A percentile compares a stretch with the other conserved stretches of the same genome.
Conservation (phyloP, 2,888 invertebrate species). For the Acleris literana region DNA sequence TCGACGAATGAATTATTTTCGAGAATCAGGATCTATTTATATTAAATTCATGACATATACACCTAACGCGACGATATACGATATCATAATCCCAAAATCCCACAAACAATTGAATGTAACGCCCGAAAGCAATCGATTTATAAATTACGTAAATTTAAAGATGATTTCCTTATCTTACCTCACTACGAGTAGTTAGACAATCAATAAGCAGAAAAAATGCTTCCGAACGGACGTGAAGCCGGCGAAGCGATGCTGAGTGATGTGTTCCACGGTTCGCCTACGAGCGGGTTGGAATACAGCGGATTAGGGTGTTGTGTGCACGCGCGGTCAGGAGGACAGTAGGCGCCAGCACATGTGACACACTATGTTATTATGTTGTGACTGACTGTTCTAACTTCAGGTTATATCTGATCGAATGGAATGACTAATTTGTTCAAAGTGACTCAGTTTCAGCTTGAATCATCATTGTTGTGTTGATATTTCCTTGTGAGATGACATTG, state of each 20-base stretch:
- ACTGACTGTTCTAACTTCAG: slow-evolving; percentile 1
- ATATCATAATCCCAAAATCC: slow-evolving; percentile 4
- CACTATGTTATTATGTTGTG: slow-evolving; percentile 36
- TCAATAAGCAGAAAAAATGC: slow-evolving; percentile 39
- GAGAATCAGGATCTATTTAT: too few relatives aligned
- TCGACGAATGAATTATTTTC: too few relatives aligned
- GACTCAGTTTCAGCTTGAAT: too few relatives aligned
- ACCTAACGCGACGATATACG: neutral
- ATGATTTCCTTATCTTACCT: slow-evolving; percentile 35
- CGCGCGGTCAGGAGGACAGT: slow-evolving; percentile 45
- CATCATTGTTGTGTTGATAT: too few relatives aligned
- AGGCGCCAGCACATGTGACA: slow-evolving; percentile 45
- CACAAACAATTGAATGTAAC: neutral
- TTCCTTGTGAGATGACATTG: neutral
- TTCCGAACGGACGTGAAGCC: slow-evolving; percentile 43
- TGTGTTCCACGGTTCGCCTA: slow-evolving; percentile 24
- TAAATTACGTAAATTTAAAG: slow-evolving; percentile 16
- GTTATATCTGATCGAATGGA: slow-evolving; percentile 9
- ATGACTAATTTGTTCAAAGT: slow-evolving; percentile 10
- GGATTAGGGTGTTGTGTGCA: slow-evolving; percentile 40
- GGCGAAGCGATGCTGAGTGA: slow-evolving; percentile 33
- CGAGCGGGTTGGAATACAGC: neutral
- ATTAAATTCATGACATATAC: too few relatives aligned
- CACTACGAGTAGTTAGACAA: slow-evolving; percentile 42
- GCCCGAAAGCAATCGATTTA: slow-evolving; percentile 3